phyloP scores from a whole-genome alignment of 92 coral and sea anemone species.

The Siderastrea siderea region DNA sequence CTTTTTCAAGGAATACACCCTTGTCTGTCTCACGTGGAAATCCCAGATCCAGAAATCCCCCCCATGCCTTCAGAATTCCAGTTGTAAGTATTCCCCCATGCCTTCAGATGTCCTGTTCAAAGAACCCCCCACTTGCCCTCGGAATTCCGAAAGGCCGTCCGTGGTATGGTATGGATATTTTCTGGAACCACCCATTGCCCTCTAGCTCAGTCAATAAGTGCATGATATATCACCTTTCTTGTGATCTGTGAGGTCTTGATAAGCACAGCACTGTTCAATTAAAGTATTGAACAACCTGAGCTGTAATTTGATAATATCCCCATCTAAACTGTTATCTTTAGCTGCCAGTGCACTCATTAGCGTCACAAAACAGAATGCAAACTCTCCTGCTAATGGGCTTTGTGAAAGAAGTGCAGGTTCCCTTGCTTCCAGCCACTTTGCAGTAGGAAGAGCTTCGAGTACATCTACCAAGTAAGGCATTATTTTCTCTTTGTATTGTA shows the following conservation, averaged over 20 bases:
- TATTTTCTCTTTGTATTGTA: slow-evolving; percentile 89
- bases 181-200: too few species aligned
- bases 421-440: slow-evolving; percentile 86
- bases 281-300: slow-evolving; percentile 78
- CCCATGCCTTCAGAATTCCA: too few species aligned
- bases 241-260: slow-evolving; percentile 69
- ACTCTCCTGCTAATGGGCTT: slow-evolving; percentile 92
- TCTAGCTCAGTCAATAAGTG: too few species aligned
- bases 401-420: slow-evolving; percentile 54
- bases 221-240: slow-evolving; percentile 79
- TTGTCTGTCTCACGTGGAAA: too few species aligned
- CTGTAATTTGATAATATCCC: slow-evolving; percentile 71
- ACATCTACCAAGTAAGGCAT: slow-evolving; percentile 93
- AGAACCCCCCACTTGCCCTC: too few species aligned
- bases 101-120: too few species aligned
- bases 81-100: too few species aligned
- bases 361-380: slow-evolving; percentile 90
- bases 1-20: too few species aligned
- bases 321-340: slow-evolving; percentile 74
- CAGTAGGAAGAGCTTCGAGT: slow-evolving; percentile 82
- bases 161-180: too few species aligned
- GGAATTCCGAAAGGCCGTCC: too few species aligned
- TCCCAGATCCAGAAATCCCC: too few species aligned
- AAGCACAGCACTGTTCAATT: slow-evolving; percentile 78
- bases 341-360: slow-evolving; percentile 86